Evolutionary conservation across 2,113 vertebrate species (phyloP).

Genomic region (Callopanchax toddi): DNA sequence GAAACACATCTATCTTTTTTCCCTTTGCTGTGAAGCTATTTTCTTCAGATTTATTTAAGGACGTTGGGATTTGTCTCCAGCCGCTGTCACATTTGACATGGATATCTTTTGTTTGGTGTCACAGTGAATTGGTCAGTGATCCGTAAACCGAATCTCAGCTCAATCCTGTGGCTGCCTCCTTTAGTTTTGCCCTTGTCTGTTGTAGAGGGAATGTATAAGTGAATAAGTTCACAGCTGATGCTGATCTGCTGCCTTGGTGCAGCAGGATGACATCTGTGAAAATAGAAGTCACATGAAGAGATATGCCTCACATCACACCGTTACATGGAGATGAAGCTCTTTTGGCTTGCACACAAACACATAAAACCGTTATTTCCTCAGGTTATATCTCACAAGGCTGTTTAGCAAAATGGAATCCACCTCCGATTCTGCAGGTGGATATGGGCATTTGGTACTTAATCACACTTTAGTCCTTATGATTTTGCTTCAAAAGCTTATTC

Average conservation of each 20-base stretch:
- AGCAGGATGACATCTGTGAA: conserved; percentile 6
- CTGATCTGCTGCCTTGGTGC: conserved; percentile 10
- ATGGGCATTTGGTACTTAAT: conserved; percentile 1
- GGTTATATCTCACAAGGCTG: not conserved
- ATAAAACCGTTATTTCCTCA: not conserved
- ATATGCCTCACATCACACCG: not conserved
- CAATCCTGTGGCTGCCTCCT: conserved; percentile 14
- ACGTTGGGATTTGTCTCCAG: not conserved
- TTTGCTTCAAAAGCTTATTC: not conserved
- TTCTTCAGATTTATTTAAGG: conserved; percentile 19
- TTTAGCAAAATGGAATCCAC: not conserved
- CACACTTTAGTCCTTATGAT: not conserved
- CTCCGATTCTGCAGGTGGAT: not conserved
- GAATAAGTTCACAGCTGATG: conserved; percentile 12
- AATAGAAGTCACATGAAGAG: conserved; percentile 13
- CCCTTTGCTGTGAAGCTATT: not conserved
- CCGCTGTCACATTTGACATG: not conserved
- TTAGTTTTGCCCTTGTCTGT: conserved; percentile 1
- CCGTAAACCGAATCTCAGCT: conserved; percentile 46
- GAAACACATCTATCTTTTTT: conserved; percentile 11
- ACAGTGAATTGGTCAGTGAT: conserved; percentile 25
- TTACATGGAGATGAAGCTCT: conserved; percentile 2
- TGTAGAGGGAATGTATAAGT: conserved; percentile 1
- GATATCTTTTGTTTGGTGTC: conserved; percentile 40
- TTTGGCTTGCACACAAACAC: not conserved